Evolutionary conservation across 2,888 invertebrate species (phyloP).

Genomic region (Acleris cristana): DNA sequence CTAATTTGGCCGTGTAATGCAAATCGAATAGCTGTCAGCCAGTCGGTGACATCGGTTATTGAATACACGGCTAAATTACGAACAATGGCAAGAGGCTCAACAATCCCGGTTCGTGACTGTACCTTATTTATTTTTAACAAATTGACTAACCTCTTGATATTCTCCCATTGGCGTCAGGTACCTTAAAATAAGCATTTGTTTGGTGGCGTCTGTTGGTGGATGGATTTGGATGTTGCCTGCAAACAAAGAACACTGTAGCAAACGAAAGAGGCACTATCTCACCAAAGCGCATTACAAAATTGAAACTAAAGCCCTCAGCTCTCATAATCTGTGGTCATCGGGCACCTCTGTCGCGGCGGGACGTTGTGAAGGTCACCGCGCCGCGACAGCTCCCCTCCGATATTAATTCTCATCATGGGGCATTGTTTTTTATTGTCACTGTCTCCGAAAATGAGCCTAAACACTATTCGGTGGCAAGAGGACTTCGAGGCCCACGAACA

Average conservation of each 20-base stretch:
- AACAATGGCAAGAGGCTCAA: no score
- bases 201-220: slow-evolving; percentile 94
- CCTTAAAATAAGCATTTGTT: slow-evolving; percentile 95
- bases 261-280: neutral
- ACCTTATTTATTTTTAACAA: neutral
- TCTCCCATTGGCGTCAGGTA: slow-evolving; percentile 99
- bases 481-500: no score
- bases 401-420: neutral
- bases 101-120: no score
- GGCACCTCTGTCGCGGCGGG: neutral
- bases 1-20: no score
- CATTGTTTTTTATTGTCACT: neutral
- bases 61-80: no score
- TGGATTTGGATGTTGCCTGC: slow-evolving; percentile 91
- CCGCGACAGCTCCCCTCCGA: slow-evolving; percentile 5
- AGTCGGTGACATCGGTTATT: no score
- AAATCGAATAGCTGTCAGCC: no score
- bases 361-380: neutral
- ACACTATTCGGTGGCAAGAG: no score
- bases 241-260: slow-evolving; percentile 31
- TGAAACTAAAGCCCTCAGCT: slow-evolving; percentile 5
- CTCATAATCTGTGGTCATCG: slow-evolving; percentile 9
- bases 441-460: no score
- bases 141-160: slow-evolving; percentile 91
- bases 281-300: neutral